Base-by-base conservation (phyloP, 2,113 vertebrate species). In the Lycocorax pyrrhopterus region DNA sequence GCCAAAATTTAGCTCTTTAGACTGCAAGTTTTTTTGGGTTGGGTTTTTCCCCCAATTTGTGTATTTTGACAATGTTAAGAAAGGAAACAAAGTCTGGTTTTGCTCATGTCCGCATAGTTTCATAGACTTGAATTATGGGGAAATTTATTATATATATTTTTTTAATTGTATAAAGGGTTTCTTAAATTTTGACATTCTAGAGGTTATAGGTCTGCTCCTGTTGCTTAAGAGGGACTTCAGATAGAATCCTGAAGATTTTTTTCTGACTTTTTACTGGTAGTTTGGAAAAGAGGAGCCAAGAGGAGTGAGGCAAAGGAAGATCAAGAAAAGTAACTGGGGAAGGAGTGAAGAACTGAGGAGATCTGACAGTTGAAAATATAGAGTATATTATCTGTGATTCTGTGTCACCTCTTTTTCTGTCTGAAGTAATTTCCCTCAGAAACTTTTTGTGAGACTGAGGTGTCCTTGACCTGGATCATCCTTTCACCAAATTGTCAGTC, bases 1-100 rank as follows among this genome's bases (percentile, higher is more conserved):
- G 64, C 71, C 59, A 77, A 94, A 85, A 63, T 72, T 67, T 64
- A 62, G 49, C 29, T 90, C 67, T 95, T 84, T 9, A 63, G 84
- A 14, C 51, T 59, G 26, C 25, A 52, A 79, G 8, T 75, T 79
- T 82, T 87, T 16, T 75, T 64, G 10, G 6, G 27, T 71, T 66
- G 12, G 6, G 7, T 6, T 43, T 39, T 23, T 0, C 1, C 8
- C 59, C 2, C 4, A 4, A 0, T 19, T 43, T 73, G 29, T 11
- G 44, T 94, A 33, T 93, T 84, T 89, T 84, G 19, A 18, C 37
- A 53, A 0, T 26, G 9, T 76, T 91, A 76, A 79, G 53, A 74
- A 89, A 71, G n/a, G 59, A 84, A 84, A 27, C 9, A 67, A 89
- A 67, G 23, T 59, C 73, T 96, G 63, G 0, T 58, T 95, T 73